Evolutionary conservation across 1,140 invertebrate genomes (phyloP).

Genomic region (Cheumatopsyche charites): DNA sequence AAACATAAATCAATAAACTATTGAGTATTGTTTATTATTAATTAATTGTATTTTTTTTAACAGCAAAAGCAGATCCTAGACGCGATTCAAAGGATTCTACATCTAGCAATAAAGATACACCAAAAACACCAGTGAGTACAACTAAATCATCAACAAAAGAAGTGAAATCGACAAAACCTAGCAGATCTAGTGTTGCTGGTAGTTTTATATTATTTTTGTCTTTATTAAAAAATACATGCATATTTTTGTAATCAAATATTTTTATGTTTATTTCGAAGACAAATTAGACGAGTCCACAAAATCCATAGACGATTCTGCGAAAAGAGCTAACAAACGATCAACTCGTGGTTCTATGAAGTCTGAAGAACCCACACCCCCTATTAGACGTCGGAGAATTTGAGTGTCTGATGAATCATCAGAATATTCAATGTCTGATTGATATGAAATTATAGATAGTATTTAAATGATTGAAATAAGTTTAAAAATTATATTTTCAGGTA

Average conservation of each 20-base stretch:
- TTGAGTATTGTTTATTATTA: not conserved
- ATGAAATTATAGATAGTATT: not conserved
- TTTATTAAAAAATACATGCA: too few relatives aligned
- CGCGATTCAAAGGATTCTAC: slow-evolving; percentile 47
- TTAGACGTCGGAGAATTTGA: slow-evolving; percentile 36
- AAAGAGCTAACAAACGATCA: slow-evolving; percentile 33
- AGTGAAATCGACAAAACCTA: slow-evolving; percentile 36
- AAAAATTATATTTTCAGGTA: not conserved
- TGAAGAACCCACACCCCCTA: slow-evolving; percentile 42
- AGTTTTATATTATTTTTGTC: slow-evolving; percentile 24
- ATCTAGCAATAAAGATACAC: slow-evolving; percentile 41
- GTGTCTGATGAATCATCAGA: slow-evolving; percentile 3
- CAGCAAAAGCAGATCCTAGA: slow-evolving; percentile 42
- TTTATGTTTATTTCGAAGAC: slow-evolving; percentile 21
- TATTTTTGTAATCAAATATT: not conserved
- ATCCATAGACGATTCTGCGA: slow-evolving; percentile 28
- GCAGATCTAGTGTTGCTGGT: slow-evolving; percentile 39
- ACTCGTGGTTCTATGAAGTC: slow-evolving; percentile 39
- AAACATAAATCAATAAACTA: too few relatives aligned
- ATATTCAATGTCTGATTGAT: not conserved
- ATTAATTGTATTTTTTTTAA: slow-evolving; percentile 4
- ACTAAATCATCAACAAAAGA: slow-evolving; percentile 34
- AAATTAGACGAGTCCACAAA: slow-evolving; percentile 31
- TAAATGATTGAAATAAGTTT: not conserved
- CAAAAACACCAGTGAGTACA: slow-evolving; percentile 32